Evolutionary conservation across 2,797 vertebrate species (phyloP).

Genomic region (Dromococcyx pavoninus): DNA sequence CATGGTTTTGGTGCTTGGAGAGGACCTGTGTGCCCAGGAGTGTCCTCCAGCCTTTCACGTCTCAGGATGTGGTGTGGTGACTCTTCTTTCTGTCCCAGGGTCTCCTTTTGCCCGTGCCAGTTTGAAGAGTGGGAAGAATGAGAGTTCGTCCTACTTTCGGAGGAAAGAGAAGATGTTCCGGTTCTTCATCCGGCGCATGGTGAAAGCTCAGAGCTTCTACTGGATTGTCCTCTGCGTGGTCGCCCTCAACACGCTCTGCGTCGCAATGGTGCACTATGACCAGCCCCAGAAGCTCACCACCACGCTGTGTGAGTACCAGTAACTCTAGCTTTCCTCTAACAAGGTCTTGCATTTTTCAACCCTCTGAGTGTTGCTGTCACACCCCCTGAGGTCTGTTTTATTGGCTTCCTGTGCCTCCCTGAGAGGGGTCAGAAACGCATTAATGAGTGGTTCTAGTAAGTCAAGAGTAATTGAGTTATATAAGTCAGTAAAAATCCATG

Average conservation of each 20-base stretch:
- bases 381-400: not conserved
- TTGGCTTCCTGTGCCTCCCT: no score
- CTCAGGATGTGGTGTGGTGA: not conserved
- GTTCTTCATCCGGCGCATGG: constrained; percentile 94
- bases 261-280: constrained; percentile 95
- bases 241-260: constrained; percentile 92
- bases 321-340: fast-evolving
- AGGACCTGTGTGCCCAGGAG: not conserved
- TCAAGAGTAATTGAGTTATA: not conserved
- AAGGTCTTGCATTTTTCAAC: not conserved
- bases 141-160: constrained; percentile 90
- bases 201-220: constrained; percentile 97
- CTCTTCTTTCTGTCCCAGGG: constrained; percentile 73
- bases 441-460: not conserved
- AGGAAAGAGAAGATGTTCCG: constrained; percentile 95
- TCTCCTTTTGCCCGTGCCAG: constrained; percentile 91
- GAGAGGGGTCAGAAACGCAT: not conserved
- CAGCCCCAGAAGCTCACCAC: constrained; percentile 93
- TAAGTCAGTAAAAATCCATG: not conserved
- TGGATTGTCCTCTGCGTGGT: constrained; percentile 94
- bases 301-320: constrained; percentile 85
- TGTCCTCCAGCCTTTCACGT: fast-evolving
- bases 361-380: not conserved
- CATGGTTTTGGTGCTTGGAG: not conserved
- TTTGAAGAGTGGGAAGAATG: constrained; percentile 89